Conservation (phyloP, 2,797 vertebrate genomes). For the Sus cebifrons region DNA sequence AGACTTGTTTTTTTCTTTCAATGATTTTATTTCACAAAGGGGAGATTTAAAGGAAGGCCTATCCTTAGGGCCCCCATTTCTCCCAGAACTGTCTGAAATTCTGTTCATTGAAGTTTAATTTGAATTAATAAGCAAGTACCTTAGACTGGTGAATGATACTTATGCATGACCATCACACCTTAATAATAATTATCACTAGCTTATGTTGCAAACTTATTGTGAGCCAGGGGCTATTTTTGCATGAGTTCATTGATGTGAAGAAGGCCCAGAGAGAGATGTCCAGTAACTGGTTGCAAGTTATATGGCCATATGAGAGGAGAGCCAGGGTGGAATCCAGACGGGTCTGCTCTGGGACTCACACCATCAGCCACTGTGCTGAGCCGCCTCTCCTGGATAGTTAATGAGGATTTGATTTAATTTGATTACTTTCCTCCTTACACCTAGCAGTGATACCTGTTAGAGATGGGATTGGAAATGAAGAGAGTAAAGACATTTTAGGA, state of each 20-base stretch:
- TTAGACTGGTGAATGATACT: neutral
- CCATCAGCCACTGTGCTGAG: neutral
- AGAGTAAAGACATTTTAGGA: neutral
- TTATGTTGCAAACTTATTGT: neutral
- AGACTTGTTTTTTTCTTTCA: neutral
- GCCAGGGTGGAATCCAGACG: neutral
- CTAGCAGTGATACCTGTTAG: neutral
- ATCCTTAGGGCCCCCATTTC: neutral
- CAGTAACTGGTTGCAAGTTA: neutral
- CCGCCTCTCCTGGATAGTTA: neutral
- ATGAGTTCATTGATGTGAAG: neutral
- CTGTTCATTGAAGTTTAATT: constrained; percentile 47
- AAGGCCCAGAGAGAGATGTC: neutral
- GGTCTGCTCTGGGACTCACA: neutral
- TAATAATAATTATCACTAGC: neutral
- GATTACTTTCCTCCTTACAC: neutral
- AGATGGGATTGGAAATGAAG: neutral
- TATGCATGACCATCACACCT: neutral
- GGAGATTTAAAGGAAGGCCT: constrained; percentile 33
- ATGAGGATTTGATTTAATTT: neutral
- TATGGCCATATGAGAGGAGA: neutral
- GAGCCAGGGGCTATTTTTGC: neutral
- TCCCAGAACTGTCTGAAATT: neutral
- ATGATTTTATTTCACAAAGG: constrained; percentile 14
- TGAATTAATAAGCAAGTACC: constrained; percentile 27